Evolutionary conservation across 2,888 invertebrate species (phyloP).

Genomic region (Dastarcus helophoroides): DNA sequence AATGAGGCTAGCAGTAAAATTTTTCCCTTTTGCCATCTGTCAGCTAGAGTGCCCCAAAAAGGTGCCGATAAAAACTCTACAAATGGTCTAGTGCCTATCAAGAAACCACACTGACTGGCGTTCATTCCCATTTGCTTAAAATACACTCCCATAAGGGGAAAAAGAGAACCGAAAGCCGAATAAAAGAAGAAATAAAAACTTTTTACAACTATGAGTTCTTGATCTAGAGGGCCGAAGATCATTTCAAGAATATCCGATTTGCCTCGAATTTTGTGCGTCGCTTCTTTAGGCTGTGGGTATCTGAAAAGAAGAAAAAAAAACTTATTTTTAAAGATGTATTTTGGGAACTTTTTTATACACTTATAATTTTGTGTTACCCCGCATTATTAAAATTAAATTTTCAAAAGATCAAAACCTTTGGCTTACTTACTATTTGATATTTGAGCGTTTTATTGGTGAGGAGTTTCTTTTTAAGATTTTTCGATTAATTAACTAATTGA

Average conservation of each 20-base stretch:
- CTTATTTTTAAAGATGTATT: too few relatives aligned
- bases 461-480: too few relatives aligned
- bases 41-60: conserved; percentile 95
- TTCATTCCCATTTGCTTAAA: conserved; percentile 99
- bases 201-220: conserved; percentile 88
- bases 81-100: conserved; percentile 93
- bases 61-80: conserved; percentile 96
- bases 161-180: conserved; percentile 95
- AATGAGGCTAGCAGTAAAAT: conserved; percentile 80
- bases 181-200: conserved; percentile 99
- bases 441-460: too few relatives aligned
- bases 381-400: too few relatives aligned
- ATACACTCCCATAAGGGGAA: conserved; percentile 97
- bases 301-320: conserved; percentile 35
- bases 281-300: conserved; percentile 78
- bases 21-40: conserved; percentile 75
- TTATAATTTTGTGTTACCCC: too few relatives aligned
- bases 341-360: too few relatives aligned
- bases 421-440: too few relatives aligned
- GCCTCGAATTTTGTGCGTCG: conserved; percentile 81
- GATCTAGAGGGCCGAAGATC: conserved; percentile 73
- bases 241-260: conserved; percentile 74
- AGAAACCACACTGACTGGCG: conserved; percentile 84
- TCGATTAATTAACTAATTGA: too few relatives aligned
- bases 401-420: too few relatives aligned